Conservation (phyloP, 2,113 vertebrate genomes). For the Chaenogobius annularis region DNA sequence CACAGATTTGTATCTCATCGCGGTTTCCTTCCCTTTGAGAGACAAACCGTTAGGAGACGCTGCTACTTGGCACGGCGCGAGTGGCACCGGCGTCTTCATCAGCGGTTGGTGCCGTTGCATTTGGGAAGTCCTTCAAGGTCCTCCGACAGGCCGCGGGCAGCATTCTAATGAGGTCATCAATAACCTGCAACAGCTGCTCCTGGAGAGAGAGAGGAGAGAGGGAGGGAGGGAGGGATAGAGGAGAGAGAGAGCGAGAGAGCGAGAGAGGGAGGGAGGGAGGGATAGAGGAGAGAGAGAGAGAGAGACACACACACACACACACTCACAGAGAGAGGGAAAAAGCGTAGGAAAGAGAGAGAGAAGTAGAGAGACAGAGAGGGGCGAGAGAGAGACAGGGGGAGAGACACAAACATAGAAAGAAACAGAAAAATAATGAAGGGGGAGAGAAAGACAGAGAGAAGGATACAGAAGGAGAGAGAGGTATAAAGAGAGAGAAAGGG, state of each 20-base stretch:
- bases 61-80: slow-evolving; percentile 46
- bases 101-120: slow-evolving; percentile 65
- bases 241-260: neutral
- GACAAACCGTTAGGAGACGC: slow-evolving; percentile 60
- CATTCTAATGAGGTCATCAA: slow-evolving; percentile 90
- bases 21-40: slow-evolving; percentile 32
- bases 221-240: neutral
- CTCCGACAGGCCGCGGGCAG: slow-evolving; percentile 79
- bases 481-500: too few species aligned
- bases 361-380: neutral
- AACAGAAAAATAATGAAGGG: neutral
- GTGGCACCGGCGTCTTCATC: slow-evolving; percentile 41
- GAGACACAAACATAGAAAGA: neutral
- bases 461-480: too few species aligned
- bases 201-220: slow-evolving; percentile 68
- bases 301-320: too few species aligned
- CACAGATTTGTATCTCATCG: slow-evolving; percentile 14
- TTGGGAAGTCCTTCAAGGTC: slow-evolving; percentile 75
- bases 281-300: too few species aligned
- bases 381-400: neutral
- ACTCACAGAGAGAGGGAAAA: too few species aligned
- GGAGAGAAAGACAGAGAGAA: neutral
- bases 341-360: neutral
- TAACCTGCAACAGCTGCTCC: slow-evolving; percentile 91
- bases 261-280: neutral